Evolutionary conservation across 2,888 invertebrate genomes (phyloP).

Genomic region (Cephus pulcher): DNA sequence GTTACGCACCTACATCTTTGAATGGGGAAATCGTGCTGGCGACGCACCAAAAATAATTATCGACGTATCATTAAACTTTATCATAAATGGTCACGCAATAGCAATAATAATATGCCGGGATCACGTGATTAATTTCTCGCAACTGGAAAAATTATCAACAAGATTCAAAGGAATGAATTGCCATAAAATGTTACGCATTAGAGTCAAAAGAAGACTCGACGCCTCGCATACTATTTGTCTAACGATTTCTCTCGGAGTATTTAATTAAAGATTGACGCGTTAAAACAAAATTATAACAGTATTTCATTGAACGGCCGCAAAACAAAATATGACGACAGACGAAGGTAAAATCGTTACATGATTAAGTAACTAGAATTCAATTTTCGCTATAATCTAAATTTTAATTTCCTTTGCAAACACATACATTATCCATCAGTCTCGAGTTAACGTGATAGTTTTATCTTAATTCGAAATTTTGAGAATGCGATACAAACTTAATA

Average conservation of each 20-base stretch:
- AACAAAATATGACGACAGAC: not conserved
- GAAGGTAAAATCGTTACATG: not conserved
- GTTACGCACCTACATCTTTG: not conserved
- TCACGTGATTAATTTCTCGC: not conserved
- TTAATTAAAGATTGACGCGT: not conserved
- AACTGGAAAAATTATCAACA: not conserved
- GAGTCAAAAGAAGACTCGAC: not conserved
- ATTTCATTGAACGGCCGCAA: not conserved
- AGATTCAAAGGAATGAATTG: not conserved
- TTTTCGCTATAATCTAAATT: not conserved
- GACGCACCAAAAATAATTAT: not conserved
- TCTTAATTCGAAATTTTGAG: not conserved
- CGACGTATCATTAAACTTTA: not conserved
- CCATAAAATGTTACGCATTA: not conserved
- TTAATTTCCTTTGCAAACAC: not conserved
- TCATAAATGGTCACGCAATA: not conserved
- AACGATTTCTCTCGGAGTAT: not conserved
- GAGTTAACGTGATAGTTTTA: not conserved
- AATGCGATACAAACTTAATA: not conserved
- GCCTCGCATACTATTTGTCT: not conserved
- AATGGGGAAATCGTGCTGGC: not conserved
- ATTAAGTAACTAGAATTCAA: not conserved
- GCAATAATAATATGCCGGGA: not conserved
- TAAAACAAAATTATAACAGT: not conserved
- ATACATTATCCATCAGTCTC: not conserved